Percentiles rank a stretch among this genome's conserved stretches.
phyloP scores from a whole-genome alignment of 2,113 vertebrate genomes.

The Camelus dromedarius region DNA sequence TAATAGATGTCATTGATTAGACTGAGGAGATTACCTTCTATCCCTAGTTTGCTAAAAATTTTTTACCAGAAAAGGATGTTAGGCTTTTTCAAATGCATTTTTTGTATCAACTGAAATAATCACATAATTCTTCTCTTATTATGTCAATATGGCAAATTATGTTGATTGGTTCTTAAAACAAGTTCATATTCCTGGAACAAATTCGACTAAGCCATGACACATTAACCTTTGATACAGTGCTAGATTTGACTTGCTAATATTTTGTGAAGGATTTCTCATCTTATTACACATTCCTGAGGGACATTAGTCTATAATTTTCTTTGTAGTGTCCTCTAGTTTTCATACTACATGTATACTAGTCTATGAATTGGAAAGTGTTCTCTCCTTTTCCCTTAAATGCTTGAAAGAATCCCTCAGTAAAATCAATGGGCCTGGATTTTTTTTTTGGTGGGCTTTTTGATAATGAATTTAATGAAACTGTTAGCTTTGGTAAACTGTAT shows the following conservation, averaged over 20 bases:
- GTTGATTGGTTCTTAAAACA: not conserved
- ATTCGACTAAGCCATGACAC: not conserved
- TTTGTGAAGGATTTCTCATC: not conserved
- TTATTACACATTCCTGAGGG: not conserved
- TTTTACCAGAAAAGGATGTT: not conserved
- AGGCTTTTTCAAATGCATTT: not conserved
- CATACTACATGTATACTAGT: not conserved
- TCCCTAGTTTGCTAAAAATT: not conserved
- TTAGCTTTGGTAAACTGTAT: not conserved
- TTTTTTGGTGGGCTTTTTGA: not conserved
- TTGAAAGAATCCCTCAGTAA: not conserved
- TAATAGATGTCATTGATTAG: not conserved
- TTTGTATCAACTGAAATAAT: not conserved
- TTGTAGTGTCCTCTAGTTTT: not conserved
- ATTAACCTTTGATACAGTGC: not conserved
- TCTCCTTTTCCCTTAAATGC: not conserved
- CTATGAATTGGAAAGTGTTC: not conserved
- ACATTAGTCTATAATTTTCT: not conserved
- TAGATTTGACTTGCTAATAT: not conserved
- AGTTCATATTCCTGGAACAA: not conserved
- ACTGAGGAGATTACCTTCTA: not conserved
- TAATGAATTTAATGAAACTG: not conserved
- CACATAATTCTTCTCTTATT: not conserved
- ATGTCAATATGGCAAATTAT: not conserved
- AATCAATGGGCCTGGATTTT: not conserved